These are phyloP conservation scores for Cromileptes altivelis DNA, from an alignment of 2,113 vertebrate genomes.

Conservation along the genomic window DNA sequence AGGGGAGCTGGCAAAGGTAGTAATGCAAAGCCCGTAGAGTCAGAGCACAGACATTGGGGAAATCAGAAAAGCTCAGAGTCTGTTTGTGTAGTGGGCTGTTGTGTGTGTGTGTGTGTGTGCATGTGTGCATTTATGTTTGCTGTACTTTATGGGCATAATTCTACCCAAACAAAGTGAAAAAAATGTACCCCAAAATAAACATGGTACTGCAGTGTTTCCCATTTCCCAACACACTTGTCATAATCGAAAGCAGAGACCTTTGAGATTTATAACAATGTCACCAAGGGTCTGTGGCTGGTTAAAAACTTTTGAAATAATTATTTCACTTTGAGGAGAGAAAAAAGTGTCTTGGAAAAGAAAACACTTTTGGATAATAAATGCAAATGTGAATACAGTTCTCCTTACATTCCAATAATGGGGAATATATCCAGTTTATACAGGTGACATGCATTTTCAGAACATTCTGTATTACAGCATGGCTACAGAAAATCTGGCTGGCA, in stretches of 20 bases:
- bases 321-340: neutral
- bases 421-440: neutral
- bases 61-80: constrained; percentile 65
- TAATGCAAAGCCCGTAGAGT: constrained; percentile 60
- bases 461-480: too few species aligned
- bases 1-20: constrained; percentile 34
- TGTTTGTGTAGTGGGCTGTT: constrained; percentile 42
- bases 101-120: constrained; percentile 30
- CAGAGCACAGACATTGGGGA: constrained; percentile 57
- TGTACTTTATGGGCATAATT: constrained; percentile 25
- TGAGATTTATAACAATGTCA: constrained; percentile 10
- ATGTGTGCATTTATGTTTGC: constrained; percentile 41
- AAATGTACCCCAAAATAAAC: constrained; percentile 52
- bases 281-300: neutral
- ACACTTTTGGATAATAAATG: neutral
- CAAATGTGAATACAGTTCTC: neutral
- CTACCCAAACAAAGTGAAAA: constrained; percentile 53
- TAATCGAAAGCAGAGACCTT: constrained; percentile 33
- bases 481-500: neutral
- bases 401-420: neutral
- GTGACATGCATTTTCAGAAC: too few species aligned
- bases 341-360: neutral
- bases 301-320: neutral
- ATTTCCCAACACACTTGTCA: constrained; percentile 32
- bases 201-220: neutral